These are phyloP conservation scores for Drosophila rubida DNA, from an alignment of 2,888 invertebrate species.

Conservation along the genomic window DNA sequence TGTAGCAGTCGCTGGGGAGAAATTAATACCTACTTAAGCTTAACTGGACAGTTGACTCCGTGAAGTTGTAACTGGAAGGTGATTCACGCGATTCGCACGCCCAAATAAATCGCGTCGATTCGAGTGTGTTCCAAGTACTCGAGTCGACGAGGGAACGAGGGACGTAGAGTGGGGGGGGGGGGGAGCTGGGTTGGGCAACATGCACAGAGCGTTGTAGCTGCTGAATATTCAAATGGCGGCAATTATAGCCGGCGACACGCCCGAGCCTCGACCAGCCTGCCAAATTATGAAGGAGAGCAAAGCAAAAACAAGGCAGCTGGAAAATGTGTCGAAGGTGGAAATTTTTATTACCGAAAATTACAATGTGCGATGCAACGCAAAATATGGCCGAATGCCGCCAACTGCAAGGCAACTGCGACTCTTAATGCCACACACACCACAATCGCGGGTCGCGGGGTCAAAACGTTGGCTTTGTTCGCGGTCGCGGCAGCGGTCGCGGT, in stretches of 20 bases:
- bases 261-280: constrained; percentile 15
- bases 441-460: constrained; percentile 51
- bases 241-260: constrained; percentile 65
- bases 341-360: constrained; percentile 82
- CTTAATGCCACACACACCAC: constrained; percentile 44
- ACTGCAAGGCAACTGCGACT: constrained; percentile 37
- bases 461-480: constrained; percentile 56
- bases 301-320: constrained; percentile 31
- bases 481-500: constrained; percentile 25
- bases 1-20: constrained; percentile 64
- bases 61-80: constrained; percentile 52
- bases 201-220: constrained; percentile 16
- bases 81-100: constrained; percentile 59
- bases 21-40: constrained; percentile 83
- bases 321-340: constrained; percentile 7
- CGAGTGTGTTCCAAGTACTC: constrained; percentile 1
- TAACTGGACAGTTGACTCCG: constrained; percentile 68
- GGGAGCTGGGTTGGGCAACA: neutral
- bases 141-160: constrained; percentile 1
- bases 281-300: constrained; percentile 64
- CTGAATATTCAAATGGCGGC: constrained; percentile 66
- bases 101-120: constrained; percentile 44
- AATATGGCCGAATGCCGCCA: constrained; percentile 22
- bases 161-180: neutral
- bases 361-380: constrained; percentile 64